phyloP scores from a whole-genome alignment of 2,888 invertebrate genomes.

The Watsonalla cultraria region DNA sequence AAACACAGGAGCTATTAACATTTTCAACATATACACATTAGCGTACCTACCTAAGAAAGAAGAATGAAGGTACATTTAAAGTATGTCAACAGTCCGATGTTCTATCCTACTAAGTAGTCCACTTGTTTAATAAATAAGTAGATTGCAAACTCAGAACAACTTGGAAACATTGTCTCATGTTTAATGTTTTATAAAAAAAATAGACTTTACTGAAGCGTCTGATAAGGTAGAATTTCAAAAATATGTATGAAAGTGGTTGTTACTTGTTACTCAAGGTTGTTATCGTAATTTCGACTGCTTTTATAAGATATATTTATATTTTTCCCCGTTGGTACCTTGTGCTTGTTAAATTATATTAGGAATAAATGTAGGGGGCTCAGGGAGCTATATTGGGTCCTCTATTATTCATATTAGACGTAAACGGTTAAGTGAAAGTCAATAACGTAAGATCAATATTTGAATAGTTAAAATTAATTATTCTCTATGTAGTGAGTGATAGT shows the following conservation, averaged over 20 bases:
- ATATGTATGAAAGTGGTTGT: slow-evolving; percentile 48
- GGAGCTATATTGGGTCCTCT: slow-evolving; percentile 21
- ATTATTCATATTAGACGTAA: slow-evolving; percentile 12
- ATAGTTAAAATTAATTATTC: background rate
- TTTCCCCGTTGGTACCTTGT: slow-evolving; percentile 41
- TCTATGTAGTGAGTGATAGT: background rate
- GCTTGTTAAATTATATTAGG: slow-evolving; percentile 34
- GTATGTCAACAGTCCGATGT: too few relatives aligned
- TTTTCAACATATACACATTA: too few relatives aligned
- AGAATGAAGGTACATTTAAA: too few relatives aligned
- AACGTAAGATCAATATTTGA: background rate
- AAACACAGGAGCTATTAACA: too few relatives aligned
- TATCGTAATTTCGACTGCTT: slow-evolving; percentile 51
- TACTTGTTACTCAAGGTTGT: slow-evolving; percentile 50
- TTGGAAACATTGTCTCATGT: too few relatives aligned
- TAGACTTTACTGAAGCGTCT: slow-evolving; percentile 12
- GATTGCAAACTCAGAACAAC: too few relatives aligned
- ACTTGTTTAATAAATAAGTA: too few relatives aligned
- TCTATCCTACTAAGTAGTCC: too few relatives aligned
- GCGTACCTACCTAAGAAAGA: too few relatives aligned
- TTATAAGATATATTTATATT: slow-evolving; percentile 42
- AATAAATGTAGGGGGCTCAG: slow-evolving; percentile 19
- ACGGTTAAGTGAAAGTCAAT: background rate
- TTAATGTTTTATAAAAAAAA: background rate
- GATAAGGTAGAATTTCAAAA: slow-evolving; percentile 15